Evolutionary conservation across 1,140 invertebrate genomes (phyloP), one percentile per base, ranked within the genome.

Genomic region (Zaprionus ornatus): DNA sequence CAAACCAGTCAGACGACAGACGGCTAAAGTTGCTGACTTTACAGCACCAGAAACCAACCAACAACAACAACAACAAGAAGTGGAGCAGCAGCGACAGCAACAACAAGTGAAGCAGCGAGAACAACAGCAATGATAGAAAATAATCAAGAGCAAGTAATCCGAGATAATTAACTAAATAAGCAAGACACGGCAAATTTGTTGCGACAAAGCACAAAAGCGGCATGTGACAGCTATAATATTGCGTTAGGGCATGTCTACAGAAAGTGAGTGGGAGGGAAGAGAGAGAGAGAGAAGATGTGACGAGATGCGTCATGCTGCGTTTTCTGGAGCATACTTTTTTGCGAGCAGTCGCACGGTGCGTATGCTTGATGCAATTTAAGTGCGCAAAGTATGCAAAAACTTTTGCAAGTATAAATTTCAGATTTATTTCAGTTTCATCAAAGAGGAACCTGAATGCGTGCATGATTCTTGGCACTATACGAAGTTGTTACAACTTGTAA

Each of bases 121-220:
- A 27, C n/a, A 23, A 15, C 68, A 57, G 29, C 69, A 77, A 55
- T 66, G 77, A 82, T 83, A 80, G 84, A 84, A 87, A 87, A 88
- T 87, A 87, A 88, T 88, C 84, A 81, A 88, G 80, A 87, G 84
- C 74, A 84, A 87, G 84, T 87, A 88, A 87, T 87, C 84, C 80
- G 74, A 82, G 80, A 87, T 88, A 87, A 87, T 87, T 87, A 87
- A 88, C 84, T 84, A 80, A 87, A 87, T 84, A 88, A 87, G 84
- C 84, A 75, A 80, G 84, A 84, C 80, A 78, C 77, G 80, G 74
- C 84, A 88, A 87, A 87, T 87, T 88, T 88, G 84, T 82, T 72
- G 77, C 78, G 64, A 79, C 78, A 84, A 69, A 72, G 29, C 45
- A 70, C 67, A 69, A 63, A 62, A 55, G 37, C 57, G 27, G 27